phyloP scores from a whole-genome alignment of 2,888 invertebrate species.

The Margaritifera margaritifera region DNA sequence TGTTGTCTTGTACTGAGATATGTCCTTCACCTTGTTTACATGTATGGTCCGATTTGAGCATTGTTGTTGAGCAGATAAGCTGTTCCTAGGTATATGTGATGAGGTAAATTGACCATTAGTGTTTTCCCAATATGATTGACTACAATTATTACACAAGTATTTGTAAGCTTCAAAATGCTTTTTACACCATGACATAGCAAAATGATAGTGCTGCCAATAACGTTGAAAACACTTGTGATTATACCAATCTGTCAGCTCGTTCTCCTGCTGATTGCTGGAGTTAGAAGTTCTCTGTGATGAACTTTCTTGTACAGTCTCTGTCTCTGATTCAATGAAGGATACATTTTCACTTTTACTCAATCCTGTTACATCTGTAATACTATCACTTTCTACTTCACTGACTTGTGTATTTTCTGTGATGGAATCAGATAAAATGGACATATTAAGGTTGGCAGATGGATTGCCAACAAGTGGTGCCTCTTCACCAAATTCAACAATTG shows the following conservation, averaged over 20 bases:
- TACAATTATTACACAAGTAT: conserved; percentile 11
- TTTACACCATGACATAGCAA: conserved; percentile 57
- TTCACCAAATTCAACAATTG: no score
- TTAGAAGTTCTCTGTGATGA: no score
- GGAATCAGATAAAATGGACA: no score
- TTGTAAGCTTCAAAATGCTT: conserved; percentile 51
- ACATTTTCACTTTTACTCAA: conserved; percentile 15
- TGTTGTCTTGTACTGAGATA: conserved; percentile 2
- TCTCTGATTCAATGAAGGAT: neutral
- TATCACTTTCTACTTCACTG: conserved; percentile 7
- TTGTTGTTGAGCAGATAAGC: no score
- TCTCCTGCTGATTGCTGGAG: no score
- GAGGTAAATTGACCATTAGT: neutral
- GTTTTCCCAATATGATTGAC: neutral
- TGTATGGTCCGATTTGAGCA: no score
- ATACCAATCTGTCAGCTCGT: conserved; percentile 43
- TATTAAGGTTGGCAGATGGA: no score
- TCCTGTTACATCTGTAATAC: conserved; percentile 31
- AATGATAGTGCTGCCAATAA: conserved; percentile 62
- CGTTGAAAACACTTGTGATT: conserved; percentile 50
- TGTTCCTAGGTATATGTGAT: neutral
- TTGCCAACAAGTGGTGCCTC: no score
- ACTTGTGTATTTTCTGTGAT: no score
- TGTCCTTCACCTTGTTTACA: neutral
- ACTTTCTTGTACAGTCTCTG: no score